A percentile compares a stretch with the other conserved stretches of the same genome.
phyloP scores from a whole-genome alignment of 1,140 invertebrate genomes.

The Drosophila navojoa region DNA sequence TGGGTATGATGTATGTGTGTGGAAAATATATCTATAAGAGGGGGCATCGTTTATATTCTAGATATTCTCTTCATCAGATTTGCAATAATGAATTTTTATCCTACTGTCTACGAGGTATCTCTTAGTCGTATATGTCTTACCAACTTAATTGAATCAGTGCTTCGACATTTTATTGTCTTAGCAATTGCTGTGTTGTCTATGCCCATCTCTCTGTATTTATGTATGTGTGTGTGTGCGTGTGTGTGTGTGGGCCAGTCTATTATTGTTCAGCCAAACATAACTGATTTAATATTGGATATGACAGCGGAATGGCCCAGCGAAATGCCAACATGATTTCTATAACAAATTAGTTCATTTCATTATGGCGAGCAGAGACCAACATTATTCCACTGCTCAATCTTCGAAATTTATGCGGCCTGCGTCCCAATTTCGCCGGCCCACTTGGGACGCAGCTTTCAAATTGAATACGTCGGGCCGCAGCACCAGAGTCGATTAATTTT shows the following conservation, averaged over 20 bases:
- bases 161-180: conserved; percentile 57
- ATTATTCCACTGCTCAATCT: conserved; percentile 47
- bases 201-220: background rate
- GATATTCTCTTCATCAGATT: too few relatives aligned
- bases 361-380: conserved; percentile 49
- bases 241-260: conserved; percentile 14
- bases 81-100: background rate
- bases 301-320: conserved; percentile 40
- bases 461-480: conserved; percentile 25
- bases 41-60: too few relatives aligned
- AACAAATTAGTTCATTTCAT: conserved; percentile 65
- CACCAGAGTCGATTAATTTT: conserved; percentile 47
- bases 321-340: conserved; percentile 62
- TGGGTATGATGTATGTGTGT: background rate
- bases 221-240: background rate
- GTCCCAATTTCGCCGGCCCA: background rate
- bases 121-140: conserved; percentile 43
- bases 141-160: conserved; percentile 13
- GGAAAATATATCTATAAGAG: too few relatives aligned
- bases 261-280: conserved; percentile 53
- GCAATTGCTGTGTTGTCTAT: conserved; percentile 70
- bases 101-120: background rate
- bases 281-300: conserved; percentile 70
- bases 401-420: conserved; percentile 36
- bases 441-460: conserved; percentile 23